Evolutionary conservation across 2,888 invertebrate species (phyloP).

Genomic region (Drosophila rubida): DNA sequence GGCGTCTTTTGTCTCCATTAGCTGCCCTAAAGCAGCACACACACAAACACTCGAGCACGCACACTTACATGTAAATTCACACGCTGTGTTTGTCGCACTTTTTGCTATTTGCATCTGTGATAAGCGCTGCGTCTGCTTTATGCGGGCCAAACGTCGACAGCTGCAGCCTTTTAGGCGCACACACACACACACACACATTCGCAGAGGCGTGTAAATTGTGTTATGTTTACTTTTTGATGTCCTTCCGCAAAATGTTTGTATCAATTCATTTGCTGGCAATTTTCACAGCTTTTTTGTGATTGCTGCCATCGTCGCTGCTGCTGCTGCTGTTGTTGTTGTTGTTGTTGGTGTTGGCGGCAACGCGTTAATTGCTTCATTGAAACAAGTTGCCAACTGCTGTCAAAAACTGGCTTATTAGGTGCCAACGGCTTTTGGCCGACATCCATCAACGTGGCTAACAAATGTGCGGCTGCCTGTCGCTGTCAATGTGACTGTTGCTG

Average conservation of each 20-base stretch:
- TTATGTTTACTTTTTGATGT: constrained; percentile 73
- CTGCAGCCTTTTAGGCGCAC: constrained; percentile 72
- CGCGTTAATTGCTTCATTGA: constrained; percentile 81
- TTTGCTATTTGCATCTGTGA: constrained; percentile 77
- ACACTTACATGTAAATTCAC: constrained; percentile 21
- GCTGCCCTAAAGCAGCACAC: constrained; percentile 44
- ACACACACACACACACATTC: constrained; percentile 31
- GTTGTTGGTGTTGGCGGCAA: constrained; percentile 25
- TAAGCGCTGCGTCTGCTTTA: constrained; percentile 72
- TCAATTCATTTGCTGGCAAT: constrained; percentile 69
- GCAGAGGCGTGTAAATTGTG: constrained; percentile 47
- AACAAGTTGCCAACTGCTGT: constrained; percentile 62
- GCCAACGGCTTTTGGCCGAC: constrained; percentile 64
- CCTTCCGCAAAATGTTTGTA: constrained; percentile 74
- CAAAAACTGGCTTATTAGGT: constrained; percentile 70
- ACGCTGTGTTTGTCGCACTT: constrained; percentile 66
- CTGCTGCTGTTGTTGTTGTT: constrained; percentile 33
- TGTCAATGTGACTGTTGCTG: not conserved
- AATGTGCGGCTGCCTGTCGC: constrained; percentile 14
- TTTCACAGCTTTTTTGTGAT: constrained; percentile 56
- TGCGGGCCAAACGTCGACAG: constrained; percentile 75
- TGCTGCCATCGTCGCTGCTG: constrained; percentile 3
- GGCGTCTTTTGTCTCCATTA: constrained; percentile 57
- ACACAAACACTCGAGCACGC: constrained; percentile 7
- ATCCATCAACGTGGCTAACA: constrained; percentile 47